Base-by-base conservation (phyloP, 2,888 invertebrate genomes). In the Bhutanitis thaidina region DNA sequence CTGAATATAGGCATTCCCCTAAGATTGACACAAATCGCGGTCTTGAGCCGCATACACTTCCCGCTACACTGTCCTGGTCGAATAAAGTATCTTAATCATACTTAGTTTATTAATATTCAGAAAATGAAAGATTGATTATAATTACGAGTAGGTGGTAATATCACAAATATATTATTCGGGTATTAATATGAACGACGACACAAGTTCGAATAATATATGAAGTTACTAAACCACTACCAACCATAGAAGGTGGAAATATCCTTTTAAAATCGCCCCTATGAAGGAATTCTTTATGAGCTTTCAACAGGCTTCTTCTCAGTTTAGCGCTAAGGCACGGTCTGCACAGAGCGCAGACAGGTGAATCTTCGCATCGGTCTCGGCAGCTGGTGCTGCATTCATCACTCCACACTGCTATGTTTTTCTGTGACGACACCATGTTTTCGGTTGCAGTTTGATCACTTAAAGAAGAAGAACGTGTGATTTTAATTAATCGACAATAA, bases 231-330 rank as follows among this genome's bases (percentile, higher is more conserved):
- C 1, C 0, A 34, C 7, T 35, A 49, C 43, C 65, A 60, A 77
- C 93, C 90, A 94, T 92, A 25, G 92, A 71, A 9, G 94, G 94
- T 0, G 98, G 98, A 66, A 95, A 93, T 20, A 98, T 90, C 61
- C 98, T 91, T 67, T 93, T 93, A 76, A 94, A 97, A 60, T 95
- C 94, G 50, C 94, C 93, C 63, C 92, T 91, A 71, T 95, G 94
- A 14, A 95, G 77, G 73, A 97, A 96, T 71, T 99, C 98, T 45
- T 90, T 84, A 68, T 95, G 95, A 0, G 97, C 94, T 56, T 89
- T 82, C 43, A 93, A 86, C 8, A 98, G 74, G 49, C 88, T 90
- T 10, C 79, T 70, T 58, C 90, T 90, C 32, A 93, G 86, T 29
- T 91, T 91, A 1, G 83, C 69, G 1, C 91, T 91, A 35, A 97